These are phyloP conservation scores for Gulo gulo DNA, from an alignment of 2,113 vertebrate genomes.

Conservation along the genomic window DNA sequence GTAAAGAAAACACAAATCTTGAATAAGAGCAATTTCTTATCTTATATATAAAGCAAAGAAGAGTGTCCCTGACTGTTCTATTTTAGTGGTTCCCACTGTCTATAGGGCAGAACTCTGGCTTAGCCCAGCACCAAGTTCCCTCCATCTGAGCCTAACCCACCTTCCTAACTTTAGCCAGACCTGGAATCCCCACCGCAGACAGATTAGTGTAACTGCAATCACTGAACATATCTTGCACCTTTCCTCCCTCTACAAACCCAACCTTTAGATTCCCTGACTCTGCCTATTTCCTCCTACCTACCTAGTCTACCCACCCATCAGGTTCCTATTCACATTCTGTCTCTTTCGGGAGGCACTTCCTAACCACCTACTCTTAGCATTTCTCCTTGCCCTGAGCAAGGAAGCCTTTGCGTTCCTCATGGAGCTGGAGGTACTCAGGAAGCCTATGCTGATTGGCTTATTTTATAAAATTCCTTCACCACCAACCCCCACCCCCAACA, in stretches of 20 bases:
- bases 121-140: background rate
- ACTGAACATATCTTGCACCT: background rate
- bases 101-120: background rate
- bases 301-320: background rate
- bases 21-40: background rate
- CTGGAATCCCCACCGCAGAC: background rate
- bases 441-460: background rate
- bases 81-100: background rate
- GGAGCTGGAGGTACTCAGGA: background rate
- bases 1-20: background rate
- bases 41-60: background rate
- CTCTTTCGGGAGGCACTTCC: background rate
- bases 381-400: background rate
- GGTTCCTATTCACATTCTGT: background rate
- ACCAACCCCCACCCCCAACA: background rate
- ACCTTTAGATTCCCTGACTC: background rate
- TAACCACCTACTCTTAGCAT: background rate
- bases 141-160: background rate
- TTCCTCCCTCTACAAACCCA: background rate
- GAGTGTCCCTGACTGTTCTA: background rate
- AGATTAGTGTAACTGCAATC: background rate
- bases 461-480: background rate
- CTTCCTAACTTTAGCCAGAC: background rate
- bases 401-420: background rate
- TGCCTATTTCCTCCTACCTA: background rate